phyloP scores from a whole-genome alignment of 2,888 invertebrate genomes.

The Alloscopus bannaensis region DNA sequence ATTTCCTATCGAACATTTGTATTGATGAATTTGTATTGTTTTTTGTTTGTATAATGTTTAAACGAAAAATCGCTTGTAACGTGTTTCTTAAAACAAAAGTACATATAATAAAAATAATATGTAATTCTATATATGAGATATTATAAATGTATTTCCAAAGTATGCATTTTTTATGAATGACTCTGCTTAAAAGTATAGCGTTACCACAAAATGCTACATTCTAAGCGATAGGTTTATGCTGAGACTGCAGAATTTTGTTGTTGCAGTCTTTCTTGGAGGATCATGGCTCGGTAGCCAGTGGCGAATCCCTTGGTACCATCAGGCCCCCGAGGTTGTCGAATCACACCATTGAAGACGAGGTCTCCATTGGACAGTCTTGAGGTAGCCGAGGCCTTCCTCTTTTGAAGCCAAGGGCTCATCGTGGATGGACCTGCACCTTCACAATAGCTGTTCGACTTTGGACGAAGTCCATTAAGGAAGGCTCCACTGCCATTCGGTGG shows the following conservation, averaged over 20 bases:
- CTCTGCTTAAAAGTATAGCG: too few species aligned
- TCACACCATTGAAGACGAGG: slow-evolving; percentile 62
- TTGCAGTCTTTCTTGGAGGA: slow-evolving; percentile 66
- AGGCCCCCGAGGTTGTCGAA: slow-evolving; percentile 72
- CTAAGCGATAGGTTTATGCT: slow-evolving; percentile 55
- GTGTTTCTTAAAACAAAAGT: slow-evolving; percentile 40
- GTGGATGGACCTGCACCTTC: slow-evolving; percentile 68
- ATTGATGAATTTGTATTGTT: background rate
- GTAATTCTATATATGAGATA: too few species aligned
- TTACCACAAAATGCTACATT: too few species aligned
- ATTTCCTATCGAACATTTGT: background rate
- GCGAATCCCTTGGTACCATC: slow-evolving; percentile 72
- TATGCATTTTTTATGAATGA: too few species aligned
- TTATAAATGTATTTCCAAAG: too few species aligned
- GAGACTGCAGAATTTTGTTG: slow-evolving; percentile 63
- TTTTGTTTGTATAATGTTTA: background rate
- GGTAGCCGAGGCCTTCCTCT: slow-evolving; percentile 69
- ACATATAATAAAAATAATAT: slow-evolving; percentile 28
- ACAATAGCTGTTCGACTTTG: slow-evolving; percentile 73
- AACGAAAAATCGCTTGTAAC: background rate
- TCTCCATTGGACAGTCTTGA: slow-evolving; percentile 68
- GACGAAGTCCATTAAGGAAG: slow-evolving; percentile 62
- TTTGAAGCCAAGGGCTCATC: slow-evolving; percentile 72
- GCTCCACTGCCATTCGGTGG: slow-evolving; percentile 58
- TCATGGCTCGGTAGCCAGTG: slow-evolving; percentile 65